A percentile compares a stretch with the other conserved stretches of the same genome.
Evolutionary conservation across 2,797 vertebrate species (phyloP).

Genomic region (Delichon dasypus): DNA sequence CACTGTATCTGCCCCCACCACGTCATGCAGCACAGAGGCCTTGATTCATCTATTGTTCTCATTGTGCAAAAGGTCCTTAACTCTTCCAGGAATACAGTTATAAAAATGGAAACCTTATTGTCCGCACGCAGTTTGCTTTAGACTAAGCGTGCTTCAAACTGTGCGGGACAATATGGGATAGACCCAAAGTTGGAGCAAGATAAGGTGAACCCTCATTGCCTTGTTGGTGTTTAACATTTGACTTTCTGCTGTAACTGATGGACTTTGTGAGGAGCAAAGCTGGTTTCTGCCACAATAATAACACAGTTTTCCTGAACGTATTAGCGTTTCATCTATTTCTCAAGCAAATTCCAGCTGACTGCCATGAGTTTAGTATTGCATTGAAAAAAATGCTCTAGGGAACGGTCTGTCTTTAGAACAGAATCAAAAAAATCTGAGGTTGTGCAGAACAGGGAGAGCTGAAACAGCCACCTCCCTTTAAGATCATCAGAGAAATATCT

Average conservation of each 20-base stretch:
- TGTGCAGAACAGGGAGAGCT: slow-evolving; percentile 34
- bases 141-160: not conserved
- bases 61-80: slow-evolving; percentile 56
- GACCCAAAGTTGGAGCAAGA: not conserved
- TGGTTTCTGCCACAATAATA: not conserved
- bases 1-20: not conserved
- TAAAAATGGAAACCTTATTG: slow-evolving; percentile 66
- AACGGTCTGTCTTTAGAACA: slow-evolving; percentile 51
- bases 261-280: slow-evolving; percentile 70
- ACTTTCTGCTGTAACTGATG: slow-evolving; percentile 78
- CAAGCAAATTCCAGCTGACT: not conserved
- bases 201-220: not conserved
- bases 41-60: slow-evolving; percentile 69
- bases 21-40: not conserved
- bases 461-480: slow-evolving; percentile 46
- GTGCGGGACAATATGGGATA: not conserved
- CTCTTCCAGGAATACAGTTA: slow-evolving; percentile 71
- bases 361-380: slow-evolving; percentile 30
- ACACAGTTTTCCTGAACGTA: not conserved
- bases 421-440: slow-evolving; percentile 46
- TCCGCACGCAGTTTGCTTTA: not conserved
- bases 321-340: slow-evolving; percentile 39
- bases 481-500: slow-evolving; percentile 60
- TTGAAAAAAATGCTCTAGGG: slow-evolving; percentile 18
- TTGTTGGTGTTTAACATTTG: slow-evolving; percentile 15